phyloP scores from a whole-genome alignment of 2,113 vertebrate species.

The Phaetusa simplex region DNA sequence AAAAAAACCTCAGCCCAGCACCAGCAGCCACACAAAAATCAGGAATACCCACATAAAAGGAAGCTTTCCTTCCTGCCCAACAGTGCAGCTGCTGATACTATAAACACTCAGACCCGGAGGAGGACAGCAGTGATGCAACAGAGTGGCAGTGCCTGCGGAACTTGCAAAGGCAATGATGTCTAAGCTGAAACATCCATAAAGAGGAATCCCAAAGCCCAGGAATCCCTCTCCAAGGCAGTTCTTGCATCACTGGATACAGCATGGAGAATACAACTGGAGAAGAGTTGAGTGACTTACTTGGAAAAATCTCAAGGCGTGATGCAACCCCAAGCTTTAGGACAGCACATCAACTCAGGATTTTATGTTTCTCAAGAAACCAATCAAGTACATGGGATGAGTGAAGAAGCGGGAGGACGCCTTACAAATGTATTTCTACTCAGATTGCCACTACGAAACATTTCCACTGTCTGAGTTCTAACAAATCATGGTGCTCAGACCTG shows the following conservation, averaged over 20 bases:
- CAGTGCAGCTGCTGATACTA: slow-evolving; percentile 3
- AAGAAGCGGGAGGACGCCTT: not conserved
- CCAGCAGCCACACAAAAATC: slow-evolving; percentile 55
- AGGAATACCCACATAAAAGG: slow-evolving; percentile 62
- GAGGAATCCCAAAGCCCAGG: not conserved
- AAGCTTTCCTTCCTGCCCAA: slow-evolving; percentile 38
- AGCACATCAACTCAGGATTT: not conserved
- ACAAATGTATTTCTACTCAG: not conserved
- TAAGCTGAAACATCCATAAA: not conserved
- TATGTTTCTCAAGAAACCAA: not conserved
- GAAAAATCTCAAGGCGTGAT: not conserved
- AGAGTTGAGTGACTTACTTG: not conserved
- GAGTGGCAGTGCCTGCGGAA: not conserved
- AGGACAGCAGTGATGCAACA: not conserved
- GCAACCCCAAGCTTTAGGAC: not conserved
- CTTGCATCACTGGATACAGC: not conserved
- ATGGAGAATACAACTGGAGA: not conserved
- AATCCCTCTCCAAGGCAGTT: not conserved
- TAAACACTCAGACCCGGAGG: not conserved
- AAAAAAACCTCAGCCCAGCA: slow-evolving; percentile 45
- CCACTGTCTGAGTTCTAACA: not conserved
- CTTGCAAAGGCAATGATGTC: not conserved
- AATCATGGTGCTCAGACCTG: not conserved
- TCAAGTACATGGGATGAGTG: not conserved
- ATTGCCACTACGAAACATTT: not conserved